Evolutionary conservation across 2,888 invertebrate species (phyloP).

Genomic region (Agrochola lota): DNA sequence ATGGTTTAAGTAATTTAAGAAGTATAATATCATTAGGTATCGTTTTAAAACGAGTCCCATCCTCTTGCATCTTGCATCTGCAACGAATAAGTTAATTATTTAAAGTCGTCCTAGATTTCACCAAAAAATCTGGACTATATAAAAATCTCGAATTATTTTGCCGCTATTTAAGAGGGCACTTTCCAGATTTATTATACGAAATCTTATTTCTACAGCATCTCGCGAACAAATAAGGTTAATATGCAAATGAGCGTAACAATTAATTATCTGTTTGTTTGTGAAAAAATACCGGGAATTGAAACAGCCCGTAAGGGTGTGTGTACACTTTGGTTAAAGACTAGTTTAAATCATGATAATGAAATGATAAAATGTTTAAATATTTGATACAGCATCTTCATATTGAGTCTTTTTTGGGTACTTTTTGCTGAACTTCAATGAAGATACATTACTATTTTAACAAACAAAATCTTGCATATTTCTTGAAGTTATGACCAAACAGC

Average conservation of each 20-base stretch:
- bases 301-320: constrained; percentile 61
- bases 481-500: background rate
- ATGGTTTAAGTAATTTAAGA: no score
- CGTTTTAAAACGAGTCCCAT: background rate
- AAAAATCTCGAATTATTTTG: constrained; percentile 29
- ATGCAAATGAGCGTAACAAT: constrained; percentile 78
- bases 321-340: background rate
- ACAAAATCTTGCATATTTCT: background rate
- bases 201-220: constrained; percentile 62
- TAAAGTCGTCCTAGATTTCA: constrained; percentile 3
- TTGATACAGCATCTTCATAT: no score
- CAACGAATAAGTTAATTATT: background rate
- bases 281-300: constrained; percentile 72
- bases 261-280: constrained; percentile 77
- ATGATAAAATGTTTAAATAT: background rate
- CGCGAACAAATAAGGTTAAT: constrained; percentile 64
- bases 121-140: constrained; percentile 11
- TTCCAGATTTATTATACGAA: constrained; percentile 58
- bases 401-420: background rate
- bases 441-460: background rate
- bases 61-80: background rate
- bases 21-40: background rate
- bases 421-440: background rate
- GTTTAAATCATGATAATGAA: background rate
- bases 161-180: constrained; percentile 10